Percentiles rank a stretch among this genome's conserved stretches.
These are phyloP conservation scores for Thereva unica DNA, from an alignment of 2,888 invertebrate species.

Conservation along the genomic window DNA sequence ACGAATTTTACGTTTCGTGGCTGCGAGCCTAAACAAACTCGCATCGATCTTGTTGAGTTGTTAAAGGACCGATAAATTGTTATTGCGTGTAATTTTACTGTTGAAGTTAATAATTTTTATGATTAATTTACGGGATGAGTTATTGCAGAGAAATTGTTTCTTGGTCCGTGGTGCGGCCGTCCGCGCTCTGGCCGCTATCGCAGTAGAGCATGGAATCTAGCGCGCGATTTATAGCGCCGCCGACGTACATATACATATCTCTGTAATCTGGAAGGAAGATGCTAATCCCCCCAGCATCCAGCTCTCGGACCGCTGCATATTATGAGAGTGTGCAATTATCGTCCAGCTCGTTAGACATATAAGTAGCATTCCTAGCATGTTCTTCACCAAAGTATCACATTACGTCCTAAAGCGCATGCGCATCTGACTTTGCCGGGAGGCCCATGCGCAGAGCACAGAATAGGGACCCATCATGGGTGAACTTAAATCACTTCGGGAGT, in stretches of 20 bases:
- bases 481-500: neutral
- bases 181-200: slow-evolving; percentile 9
- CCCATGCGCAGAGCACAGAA: neutral
- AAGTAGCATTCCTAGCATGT: too few species aligned
- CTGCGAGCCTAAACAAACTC: slow-evolving; percentile 31
- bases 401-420: neutral
- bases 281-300: too few species aligned
- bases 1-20: slow-evolving; percentile 27
- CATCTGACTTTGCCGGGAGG: neutral
- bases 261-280: too few species aligned
- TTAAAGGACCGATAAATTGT: slow-evolving; percentile 32
- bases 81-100: slow-evolving; percentile 32
- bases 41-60: slow-evolving; percentile 34
- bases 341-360: neutral
- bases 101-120: slow-evolving; percentile 35
- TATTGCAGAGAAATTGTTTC: slow-evolving; percentile 11
- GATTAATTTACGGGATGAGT: slow-evolving; percentile 24
- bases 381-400: slow-evolving; percentile 1
- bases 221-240: too few species aligned
- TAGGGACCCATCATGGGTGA: neutral
- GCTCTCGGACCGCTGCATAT: neutral
- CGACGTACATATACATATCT: too few species aligned
- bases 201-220: slow-evolving; percentile 4
- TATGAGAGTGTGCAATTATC: neutral
- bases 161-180: slow-evolving; percentile 14